Conservation (phyloP, 64 coral and sea anemone genomes). For the Dendronephthya gigantea region DNA sequence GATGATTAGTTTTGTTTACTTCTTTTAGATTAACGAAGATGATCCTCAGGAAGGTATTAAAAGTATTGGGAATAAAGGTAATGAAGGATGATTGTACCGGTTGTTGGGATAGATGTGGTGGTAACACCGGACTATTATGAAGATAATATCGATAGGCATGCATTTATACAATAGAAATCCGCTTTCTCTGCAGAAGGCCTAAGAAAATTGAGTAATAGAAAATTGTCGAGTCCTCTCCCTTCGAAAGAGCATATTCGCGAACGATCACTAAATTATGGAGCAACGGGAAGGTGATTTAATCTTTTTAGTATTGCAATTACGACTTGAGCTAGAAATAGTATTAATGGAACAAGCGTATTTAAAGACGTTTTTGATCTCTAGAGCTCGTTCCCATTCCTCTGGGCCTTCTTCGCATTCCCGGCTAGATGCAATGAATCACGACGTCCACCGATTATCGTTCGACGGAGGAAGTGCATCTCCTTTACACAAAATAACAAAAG, state of each 20-base stretch:
- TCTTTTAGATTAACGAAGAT: no score
- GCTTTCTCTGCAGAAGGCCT: not conserved
- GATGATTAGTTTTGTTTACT: no score
- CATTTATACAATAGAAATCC: no score
- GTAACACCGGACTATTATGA: not conserved
- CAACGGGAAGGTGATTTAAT: not conserved
- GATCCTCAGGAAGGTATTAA: no score
- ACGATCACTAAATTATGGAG: not conserved
- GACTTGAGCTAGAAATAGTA: no score
- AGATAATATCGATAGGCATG: not conserved
- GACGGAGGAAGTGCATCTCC: no score
- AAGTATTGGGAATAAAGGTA: not conserved
- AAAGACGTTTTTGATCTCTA: not conserved
- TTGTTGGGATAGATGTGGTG: not conserved
- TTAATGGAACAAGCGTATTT: not conserved
- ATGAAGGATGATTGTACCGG: not conserved
- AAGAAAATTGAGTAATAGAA: not conserved
- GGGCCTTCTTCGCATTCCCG: not conserved
- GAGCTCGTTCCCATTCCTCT: not conserved
- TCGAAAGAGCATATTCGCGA: not conserved
- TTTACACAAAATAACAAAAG: not conserved
- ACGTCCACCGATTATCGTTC: no score
- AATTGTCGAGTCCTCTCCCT: not conserved
- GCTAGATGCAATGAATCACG: no score
- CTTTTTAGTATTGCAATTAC: no score